phyloP scores from a whole-genome alignment of 2,797 vertebrate genomes.

The Urophycis tenuis region DNA sequence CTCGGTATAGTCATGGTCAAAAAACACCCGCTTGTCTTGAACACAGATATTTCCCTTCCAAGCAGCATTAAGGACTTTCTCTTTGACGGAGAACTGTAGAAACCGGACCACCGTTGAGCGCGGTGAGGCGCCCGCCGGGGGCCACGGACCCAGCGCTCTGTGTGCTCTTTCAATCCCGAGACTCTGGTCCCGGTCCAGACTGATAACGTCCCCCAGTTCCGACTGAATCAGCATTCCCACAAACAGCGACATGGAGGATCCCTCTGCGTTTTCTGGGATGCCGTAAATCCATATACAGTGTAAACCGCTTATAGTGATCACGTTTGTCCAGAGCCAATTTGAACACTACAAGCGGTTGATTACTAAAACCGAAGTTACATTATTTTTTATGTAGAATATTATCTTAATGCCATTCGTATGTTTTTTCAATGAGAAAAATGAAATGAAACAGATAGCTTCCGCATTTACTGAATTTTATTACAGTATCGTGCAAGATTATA shows the following conservation, averaged over 20 bases:
- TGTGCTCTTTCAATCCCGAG: background rate
- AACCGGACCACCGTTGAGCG: background rate
- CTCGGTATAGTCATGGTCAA: background rate
- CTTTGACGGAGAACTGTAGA: background rate
- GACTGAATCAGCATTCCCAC: background rate
- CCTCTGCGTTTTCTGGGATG: constrained; percentile 4
- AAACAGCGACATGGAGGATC: background rate
- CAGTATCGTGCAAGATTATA: too few species aligned
- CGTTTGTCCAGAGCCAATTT: too few species aligned
- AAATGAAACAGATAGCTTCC: too few species aligned
- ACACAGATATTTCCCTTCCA: background rate
- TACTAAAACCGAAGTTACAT: too few species aligned
- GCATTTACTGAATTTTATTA: too few species aligned
- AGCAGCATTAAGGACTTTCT: background rate
- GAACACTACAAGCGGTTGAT: too few species aligned
- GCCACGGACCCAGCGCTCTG: background rate
- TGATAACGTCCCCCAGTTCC: background rate
- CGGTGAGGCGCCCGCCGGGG: background rate
- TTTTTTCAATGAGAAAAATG: too few species aligned
- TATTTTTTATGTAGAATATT: too few species aligned
- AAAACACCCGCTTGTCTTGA: background rate
- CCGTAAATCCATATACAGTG: background rate
- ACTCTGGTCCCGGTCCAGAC: background rate
- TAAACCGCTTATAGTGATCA: too few species aligned
- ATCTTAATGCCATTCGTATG: too few species aligned